These are phyloP conservation scores for Pangasius mekongensis DNA, from an alignment of 2,797 vertebrate genomes.

Conservation along the genomic window DNA sequence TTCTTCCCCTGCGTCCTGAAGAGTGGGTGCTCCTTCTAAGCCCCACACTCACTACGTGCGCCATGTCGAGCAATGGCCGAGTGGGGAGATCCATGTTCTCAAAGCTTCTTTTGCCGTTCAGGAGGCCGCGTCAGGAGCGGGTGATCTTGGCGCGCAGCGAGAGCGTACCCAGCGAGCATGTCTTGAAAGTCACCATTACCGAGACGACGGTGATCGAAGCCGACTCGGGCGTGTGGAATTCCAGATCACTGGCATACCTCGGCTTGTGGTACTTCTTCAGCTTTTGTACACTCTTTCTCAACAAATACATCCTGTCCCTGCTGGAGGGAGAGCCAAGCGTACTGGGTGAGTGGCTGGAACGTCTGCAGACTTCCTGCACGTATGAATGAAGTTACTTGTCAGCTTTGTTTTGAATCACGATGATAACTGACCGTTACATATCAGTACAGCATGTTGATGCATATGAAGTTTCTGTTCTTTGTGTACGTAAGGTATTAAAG, in stretches of 20 bases:
- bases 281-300: conserved; percentile 97
- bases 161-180: conserved; percentile 81
- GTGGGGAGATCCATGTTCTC: conserved; percentile 64
- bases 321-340: conserved; percentile 94
- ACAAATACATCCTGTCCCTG: conserved; percentile 95
- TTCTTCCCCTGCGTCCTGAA: neutral
- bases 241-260: conserved; percentile 84
- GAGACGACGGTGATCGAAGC: conserved; percentile 93
- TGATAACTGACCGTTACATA: neutral
- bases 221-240: conserved; percentile 86
- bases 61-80: conserved; percentile 68
- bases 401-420: neutral
- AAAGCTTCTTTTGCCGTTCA: conserved; percentile 72
- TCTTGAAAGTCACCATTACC: conserved; percentile 90
- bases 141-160: conserved; percentile 82
- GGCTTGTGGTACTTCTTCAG: conserved; percentile 95
- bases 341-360: conserved; percentile 79
- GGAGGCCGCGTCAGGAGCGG: conserved; percentile 74
- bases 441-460: neutral
- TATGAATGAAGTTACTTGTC: neutral
- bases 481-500: neutral
- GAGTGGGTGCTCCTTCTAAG: conserved; percentile 40
- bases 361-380: neutral
- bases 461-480: neutral
- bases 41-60: conserved; percentile 15